Base-by-base conservation (phyloP, 2,888 invertebrate species). In the Drosophila silvestris region DNA sequence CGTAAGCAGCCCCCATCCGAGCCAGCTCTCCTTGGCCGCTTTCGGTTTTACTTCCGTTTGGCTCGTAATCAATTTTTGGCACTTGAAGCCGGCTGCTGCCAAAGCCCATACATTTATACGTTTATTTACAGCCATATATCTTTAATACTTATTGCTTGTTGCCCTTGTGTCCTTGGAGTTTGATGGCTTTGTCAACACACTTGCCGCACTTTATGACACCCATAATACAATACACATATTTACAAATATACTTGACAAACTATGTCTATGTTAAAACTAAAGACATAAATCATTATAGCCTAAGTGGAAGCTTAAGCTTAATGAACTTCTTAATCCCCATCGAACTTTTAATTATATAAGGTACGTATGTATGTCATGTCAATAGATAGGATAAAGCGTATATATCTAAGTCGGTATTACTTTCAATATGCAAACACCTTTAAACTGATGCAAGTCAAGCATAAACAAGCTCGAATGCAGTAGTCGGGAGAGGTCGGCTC, bases 51-150 rank as follows among this genome's bases (percentile, higher is more conserved):
- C 33, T 52, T 53, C 10, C 68, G 58, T 52, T 69, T 51, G 61
- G 52, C 37, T 59, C 67, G 70, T 74, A 87, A 85, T 85, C 77
- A 81, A 82, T 79, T 82, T 68, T 62, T 47, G 77, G 54, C 76
- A 76, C 64, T 68, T 71, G 70, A 26, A 58, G 58, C 63, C 54
- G 71, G 47, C 67, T 63, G 63, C 68, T 28, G 61, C 53, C 57
- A 57, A 53, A 56, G 22, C n/a, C 58, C 26, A 63, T 51, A 52
- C 50, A 65, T 60, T 59, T 63, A 62, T 54, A 64, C 41, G 65
- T 58, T 70, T 76, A 80, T 70, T 77, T 66, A 59, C 52, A 68
- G 76, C 71, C 56, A 74, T 83, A 89, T 61, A 70, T 62, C 37
- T 60, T 60, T 37, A 33, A 35, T 52, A 62, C 32, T 26, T 26